Evolutionary conservation across 2,888 invertebrate genomes (phyloP).

Genomic region (Tiliacea aurago): DNA sequence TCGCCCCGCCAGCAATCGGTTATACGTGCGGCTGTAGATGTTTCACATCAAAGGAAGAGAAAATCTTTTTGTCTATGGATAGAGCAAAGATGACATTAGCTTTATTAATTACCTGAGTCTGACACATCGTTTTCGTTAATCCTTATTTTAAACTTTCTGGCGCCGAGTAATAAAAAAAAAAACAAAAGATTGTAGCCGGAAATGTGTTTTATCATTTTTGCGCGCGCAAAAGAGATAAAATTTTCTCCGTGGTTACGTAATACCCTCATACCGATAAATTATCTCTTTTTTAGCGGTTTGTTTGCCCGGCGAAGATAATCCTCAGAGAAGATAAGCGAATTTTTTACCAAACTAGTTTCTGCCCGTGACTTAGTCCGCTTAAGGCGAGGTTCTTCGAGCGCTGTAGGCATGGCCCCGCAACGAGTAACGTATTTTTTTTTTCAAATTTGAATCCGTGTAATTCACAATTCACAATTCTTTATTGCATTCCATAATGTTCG

Average conservation of each 20-base stretch:
- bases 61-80: background rate
- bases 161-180: slow-evolving; percentile 22
- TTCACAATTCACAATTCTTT: no score
- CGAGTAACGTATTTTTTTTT: no score
- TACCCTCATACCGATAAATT: slow-evolving; percentile 14
- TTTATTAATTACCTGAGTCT: no score
- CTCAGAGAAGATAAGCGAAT: background rate
- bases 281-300: slow-evolving; percentile 26
- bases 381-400: no score
- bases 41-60: no score
- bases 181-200: slow-evolving; percentile 9
- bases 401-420: no score
- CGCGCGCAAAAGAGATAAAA: slow-evolving; percentile 13
- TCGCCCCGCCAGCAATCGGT: no score
- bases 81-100: background rate
- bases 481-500: no score
- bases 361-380: no score
- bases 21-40: no score
- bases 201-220: slow-evolving; percentile 20
- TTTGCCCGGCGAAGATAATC: slow-evolving; percentile 36
- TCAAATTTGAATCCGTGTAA: no score
- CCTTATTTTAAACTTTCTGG: background rate
- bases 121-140: background rate
- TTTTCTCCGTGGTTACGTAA: slow-evolving; percentile 22
- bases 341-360: background rate